phyloP scores from a whole-genome alignment of 2,888 invertebrate genomes.

The Odontomyia ornata region DNA sequence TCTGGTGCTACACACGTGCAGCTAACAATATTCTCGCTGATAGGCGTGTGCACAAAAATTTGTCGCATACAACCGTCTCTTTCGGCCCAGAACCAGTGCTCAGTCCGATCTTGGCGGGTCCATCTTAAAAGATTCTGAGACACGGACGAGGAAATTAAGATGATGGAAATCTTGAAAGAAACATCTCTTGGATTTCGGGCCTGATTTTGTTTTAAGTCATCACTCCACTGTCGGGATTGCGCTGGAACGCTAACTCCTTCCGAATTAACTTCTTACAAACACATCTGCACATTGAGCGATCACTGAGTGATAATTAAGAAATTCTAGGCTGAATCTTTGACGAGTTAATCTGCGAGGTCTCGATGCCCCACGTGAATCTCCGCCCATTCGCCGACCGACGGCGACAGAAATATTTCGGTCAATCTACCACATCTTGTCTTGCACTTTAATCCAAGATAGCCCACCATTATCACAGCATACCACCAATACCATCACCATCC shows the following conservation, averaged over 20 bases:
- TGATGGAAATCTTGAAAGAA: background rate
- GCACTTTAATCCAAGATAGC: background rate
- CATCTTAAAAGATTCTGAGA: background rate
- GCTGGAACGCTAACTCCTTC: background rate
- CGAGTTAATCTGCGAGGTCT: background rate
- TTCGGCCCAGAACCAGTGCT: background rate
- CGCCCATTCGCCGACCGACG: background rate
- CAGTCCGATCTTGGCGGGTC: background rate
- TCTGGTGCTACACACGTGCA: slow-evolving; percentile 1
- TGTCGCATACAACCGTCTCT: background rate
- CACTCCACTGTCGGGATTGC: background rate
- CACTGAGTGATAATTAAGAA: background rate
- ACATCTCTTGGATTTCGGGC: background rate
- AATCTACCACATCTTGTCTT: background rate
- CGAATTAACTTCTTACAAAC: background rate
- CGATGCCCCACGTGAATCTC: background rate
- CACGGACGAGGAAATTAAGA: too few species aligned
- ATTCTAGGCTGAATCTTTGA: background rate
- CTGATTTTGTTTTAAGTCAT: background rate
- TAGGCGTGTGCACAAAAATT: slow-evolving; percentile 7
- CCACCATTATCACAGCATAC: background rate
- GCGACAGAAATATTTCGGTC: background rate
- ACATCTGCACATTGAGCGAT: background rate
- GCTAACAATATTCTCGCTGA: background rate
- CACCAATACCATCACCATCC: background rate